Evolutionary conservation across 2,888 invertebrate species (phyloP), one percentile per base, ranked within the genome.

Genomic region (Caenorhabditis virilis): DNA sequence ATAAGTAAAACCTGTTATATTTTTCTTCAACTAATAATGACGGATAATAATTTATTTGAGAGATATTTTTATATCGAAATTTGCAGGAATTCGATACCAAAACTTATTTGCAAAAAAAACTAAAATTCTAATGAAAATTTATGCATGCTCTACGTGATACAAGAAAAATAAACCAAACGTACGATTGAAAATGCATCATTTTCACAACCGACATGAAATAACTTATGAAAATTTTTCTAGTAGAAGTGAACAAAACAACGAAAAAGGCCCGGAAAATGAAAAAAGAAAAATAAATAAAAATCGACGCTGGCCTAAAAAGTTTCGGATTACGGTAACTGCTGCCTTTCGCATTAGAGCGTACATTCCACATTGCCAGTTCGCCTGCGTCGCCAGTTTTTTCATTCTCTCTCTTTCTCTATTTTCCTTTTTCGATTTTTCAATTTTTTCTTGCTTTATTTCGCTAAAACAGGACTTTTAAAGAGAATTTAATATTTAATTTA

Each of bases 251-350:
- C n/a, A 2, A 38, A 26, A 5, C 38, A 36, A 18, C n/a, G 15
- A 47, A 52, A 47, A 41, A 18, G 20, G 27, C 30, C 13, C 11
- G 23, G 18, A 43, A 43, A 35, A 11, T 11, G 6, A 11, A 33
- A 54, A 53, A 54, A 45, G 36, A 49, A 30, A 45, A 53, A 35
- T 4, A 49, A 58, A n/a, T n/a, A 6, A 30, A 42, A 23, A 11
- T 22, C 15, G 42, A 20, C 30, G 30, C 43, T 22, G 63, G 63
- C 63, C 63, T 63, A 63, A 63, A 63, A 42, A 57, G 22, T 45
- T 23, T 20, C 30, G 41, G 30, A 18, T 22, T 61, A 62, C 57
- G 53, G 63, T 57, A 63, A 1, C 27, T 13, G 56, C 18, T 43
- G 26, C 48, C 43, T 56, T 46, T 57, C 43, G 27, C 62, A 48